These are phyloP conservation scores for Lathamus discolor DNA, from an alignment of 2,113 vertebrate genomes.

Conservation along the genomic window DNA sequence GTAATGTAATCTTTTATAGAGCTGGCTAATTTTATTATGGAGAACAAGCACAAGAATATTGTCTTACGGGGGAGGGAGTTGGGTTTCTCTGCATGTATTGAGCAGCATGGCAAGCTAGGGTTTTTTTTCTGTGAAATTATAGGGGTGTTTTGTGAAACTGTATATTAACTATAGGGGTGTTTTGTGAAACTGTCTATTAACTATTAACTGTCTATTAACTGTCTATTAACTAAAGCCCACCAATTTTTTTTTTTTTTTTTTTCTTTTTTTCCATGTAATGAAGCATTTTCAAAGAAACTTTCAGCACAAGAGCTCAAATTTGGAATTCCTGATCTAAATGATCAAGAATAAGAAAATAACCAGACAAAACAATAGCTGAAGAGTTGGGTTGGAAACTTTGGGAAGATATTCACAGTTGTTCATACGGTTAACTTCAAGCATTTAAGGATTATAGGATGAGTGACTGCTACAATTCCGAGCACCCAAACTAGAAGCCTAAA, in stretches of 20 bases:
- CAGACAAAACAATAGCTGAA: neutral
- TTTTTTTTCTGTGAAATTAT: neutral
- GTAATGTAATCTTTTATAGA: neutral
- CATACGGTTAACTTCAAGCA: neutral
- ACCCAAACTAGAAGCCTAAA: neutral
- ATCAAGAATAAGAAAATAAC: neutral
- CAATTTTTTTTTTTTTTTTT: too few relatives aligned
- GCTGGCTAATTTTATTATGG: neutral
- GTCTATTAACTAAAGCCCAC: neutral
- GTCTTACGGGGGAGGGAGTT: neutral
- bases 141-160: accelerated
- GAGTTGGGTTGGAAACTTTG: neutral
- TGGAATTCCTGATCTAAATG: neutral
- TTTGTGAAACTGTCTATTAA: neutral
- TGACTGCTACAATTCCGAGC: neutral
- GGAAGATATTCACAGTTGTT: neutral
- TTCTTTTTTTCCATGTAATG: neutral
- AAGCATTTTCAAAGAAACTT: neutral
- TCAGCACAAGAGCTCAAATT: neutral
- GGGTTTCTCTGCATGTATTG: neutral
- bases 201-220: too few relatives aligned
- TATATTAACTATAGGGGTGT: accelerated
- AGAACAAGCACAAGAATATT: neutral
- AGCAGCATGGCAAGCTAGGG: neutral
- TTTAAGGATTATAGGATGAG: neutral